These are phyloP conservation scores for Synanthedon formicaeformis DNA, from an alignment of 2,888 invertebrate species.

Conservation along the genomic window DNA sequence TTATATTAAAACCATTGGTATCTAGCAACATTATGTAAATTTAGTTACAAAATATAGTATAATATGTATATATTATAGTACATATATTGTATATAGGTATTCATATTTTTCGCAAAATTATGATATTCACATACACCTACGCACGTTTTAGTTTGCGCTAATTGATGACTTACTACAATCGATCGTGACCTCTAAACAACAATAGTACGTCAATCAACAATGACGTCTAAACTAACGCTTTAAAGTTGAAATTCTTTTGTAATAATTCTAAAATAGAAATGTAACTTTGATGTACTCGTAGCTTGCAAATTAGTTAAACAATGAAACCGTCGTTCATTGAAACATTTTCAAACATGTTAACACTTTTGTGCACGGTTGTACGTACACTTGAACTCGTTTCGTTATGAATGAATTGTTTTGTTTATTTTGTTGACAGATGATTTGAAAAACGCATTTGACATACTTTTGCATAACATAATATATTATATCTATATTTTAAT, in stretches of 20 bases:
- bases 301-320: slow-evolving; percentile 35
- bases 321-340: slow-evolving; percentile 26
- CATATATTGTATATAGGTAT: too few relatives aligned
- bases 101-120: slow-evolving; percentile 5
- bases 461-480: too few relatives aligned
- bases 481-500: too few relatives aligned
- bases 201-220: slow-evolving; percentile 12
- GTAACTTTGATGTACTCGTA: neutral
- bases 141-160: slow-evolving; percentile 23
- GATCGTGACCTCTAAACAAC: slow-evolving; percentile 26
- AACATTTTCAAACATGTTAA: slow-evolving; percentile 16
- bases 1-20: too few relatives aligned
- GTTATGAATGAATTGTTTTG: slow-evolving; percentile 40
- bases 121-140: slow-evolving; percentile 25
- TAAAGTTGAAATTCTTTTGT: slow-evolving; percentile 1
- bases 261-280: slow-evolving; percentile 2
- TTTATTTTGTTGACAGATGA: slow-evolving; percentile 11
- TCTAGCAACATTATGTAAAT: too few relatives aligned
- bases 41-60: neutral
- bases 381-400: slow-evolving; percentile 61
- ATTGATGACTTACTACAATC: slow-evolving; percentile 29
- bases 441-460: too few relatives aligned
- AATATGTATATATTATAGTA: too few relatives aligned
- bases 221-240: neutral
- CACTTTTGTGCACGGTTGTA: slow-evolving; percentile 32